Conservation (phyloP, 2,113 vertebrate species). For the Passer montanus region DNA sequence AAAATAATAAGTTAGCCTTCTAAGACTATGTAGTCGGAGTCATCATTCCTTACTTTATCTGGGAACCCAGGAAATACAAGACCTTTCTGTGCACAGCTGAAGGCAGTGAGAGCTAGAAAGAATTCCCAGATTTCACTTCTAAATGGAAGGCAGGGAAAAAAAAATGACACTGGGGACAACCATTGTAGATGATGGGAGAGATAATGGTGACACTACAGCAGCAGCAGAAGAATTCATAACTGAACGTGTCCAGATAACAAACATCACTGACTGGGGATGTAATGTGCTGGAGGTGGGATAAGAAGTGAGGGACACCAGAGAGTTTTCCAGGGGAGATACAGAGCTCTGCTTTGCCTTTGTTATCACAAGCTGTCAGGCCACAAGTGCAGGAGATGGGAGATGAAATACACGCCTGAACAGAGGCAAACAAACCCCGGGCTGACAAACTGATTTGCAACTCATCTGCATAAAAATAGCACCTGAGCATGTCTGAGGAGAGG, state of each 20-base stretch:
- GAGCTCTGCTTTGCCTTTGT: slow-evolving; percentile 2
- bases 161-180: background rate
- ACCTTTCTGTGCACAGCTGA: background rate
- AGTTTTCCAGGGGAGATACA: background rate
- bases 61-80: too few relatives aligned
- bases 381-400: background rate
- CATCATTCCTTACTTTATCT: too few relatives aligned
- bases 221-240: background rate
- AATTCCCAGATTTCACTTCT: background rate
- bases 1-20: too few relatives aligned
- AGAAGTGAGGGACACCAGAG: background rate
- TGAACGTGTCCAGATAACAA: background rate
- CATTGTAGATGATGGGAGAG: background rate
- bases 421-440: background rate
- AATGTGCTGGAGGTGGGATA: background rate
- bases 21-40: too few relatives aligned
- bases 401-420: background rate
- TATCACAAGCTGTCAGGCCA: slow-evolving; percentile 40
- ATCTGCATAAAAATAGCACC: slow-evolving; percentile 16
- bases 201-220: background rate
- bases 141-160: background rate
- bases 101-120: background rate
- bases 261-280: background rate
- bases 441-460: background rate
- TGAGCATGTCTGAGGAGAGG: background rate